phyloP scores from a whole-genome alignment of 1,140 invertebrate species.

The Epicauta chinensis region DNA sequence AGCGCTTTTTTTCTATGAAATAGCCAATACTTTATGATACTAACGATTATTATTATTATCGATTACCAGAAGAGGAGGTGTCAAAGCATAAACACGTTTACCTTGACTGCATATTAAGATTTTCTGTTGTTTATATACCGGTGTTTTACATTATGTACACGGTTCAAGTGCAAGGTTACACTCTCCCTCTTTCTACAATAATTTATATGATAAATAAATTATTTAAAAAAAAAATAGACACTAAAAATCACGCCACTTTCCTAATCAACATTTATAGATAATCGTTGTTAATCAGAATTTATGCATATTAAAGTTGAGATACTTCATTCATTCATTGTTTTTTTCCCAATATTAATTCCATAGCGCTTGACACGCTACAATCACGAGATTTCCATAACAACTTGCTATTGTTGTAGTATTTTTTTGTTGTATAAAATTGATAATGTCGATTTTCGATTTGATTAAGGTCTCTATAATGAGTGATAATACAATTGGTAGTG shows the following conservation, averaged over 20 bases:
- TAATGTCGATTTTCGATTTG: constrained; percentile 20
- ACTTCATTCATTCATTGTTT: too few relatives aligned
- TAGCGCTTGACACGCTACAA: not conserved
- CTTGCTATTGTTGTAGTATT: not conserved
- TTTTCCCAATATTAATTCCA: too few relatives aligned
- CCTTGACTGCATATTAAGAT: constrained; percentile 17
- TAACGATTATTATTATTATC: too few relatives aligned
- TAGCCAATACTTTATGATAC: too few relatives aligned
- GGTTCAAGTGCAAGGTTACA: constrained; percentile 28
- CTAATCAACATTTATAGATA: too few relatives aligned
- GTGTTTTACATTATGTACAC: not conserved
- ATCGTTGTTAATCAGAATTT: too few relatives aligned
- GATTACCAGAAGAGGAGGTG: too few relatives aligned
- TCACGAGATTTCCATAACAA: constrained; percentile 1
- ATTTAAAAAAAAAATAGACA: too few relatives aligned
- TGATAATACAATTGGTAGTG: constrained; percentile 42
- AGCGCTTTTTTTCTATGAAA: too few relatives aligned
- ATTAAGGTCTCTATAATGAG: constrained; percentile 56
- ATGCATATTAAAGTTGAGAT: too few relatives aligned
- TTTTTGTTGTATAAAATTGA: constrained; percentile 6
- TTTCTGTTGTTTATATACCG: constrained; percentile 14
- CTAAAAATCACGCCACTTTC: too few relatives aligned
- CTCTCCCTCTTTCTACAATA: not conserved
- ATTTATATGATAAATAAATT: too few relatives aligned
- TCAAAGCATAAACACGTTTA: constrained; percentile 5